Evolutionary conservation across 2,113 vertebrate genomes (phyloP), one percentile per base, ranked within the genome.

Genomic region (Acanthisitta chloris): DNA sequence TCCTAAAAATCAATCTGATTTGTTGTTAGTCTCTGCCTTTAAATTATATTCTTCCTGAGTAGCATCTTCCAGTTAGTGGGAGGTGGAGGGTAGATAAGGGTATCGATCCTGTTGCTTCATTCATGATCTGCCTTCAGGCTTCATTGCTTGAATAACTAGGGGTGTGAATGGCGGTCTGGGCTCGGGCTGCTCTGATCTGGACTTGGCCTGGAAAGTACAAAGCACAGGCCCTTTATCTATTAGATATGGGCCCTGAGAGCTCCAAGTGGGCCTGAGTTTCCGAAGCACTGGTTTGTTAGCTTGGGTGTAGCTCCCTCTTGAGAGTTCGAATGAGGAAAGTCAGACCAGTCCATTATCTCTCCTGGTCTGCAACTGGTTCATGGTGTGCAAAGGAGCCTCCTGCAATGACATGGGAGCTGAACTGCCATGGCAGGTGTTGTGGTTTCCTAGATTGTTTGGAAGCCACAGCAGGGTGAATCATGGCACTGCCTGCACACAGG

Each of bases 31-130:
- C 45, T 92, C 67, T 2, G 4, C 45, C 81, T 96, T 79, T 91
- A 76, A 74, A 93, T 94, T 55, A 38, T 80, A 10, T 94, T 91
- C 95, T 89, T 86, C 81, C 65, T 92, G 85, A 90, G 84, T 74
- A 86, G 57, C 69, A 69, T 90, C 77, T 76, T 96, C 87, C 59
- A 64, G 66, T 92, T 90, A 90, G 76, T 51, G 61, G 69, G 80
- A 62, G 86, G 88, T 0, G 0, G 65, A 87, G 54, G 65, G 34
- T 31, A 61, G 71, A 34, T 79, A 71, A 91, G 74, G 45, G 54
- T 83, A 78, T 85, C 0, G 33, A 90, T 95, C n/a, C 55, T 49
- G 17, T n/a, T 82, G 19, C 36, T 89, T 92, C 89, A 96, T 96
- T 94, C 95, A 86, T 76, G 54, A 74, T 64, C 79, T 86, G 81